These are phyloP conservation scores for Oryzias celebensis DNA, from an alignment of 2,113 vertebrate species.

Conservation along the genomic window DNA sequence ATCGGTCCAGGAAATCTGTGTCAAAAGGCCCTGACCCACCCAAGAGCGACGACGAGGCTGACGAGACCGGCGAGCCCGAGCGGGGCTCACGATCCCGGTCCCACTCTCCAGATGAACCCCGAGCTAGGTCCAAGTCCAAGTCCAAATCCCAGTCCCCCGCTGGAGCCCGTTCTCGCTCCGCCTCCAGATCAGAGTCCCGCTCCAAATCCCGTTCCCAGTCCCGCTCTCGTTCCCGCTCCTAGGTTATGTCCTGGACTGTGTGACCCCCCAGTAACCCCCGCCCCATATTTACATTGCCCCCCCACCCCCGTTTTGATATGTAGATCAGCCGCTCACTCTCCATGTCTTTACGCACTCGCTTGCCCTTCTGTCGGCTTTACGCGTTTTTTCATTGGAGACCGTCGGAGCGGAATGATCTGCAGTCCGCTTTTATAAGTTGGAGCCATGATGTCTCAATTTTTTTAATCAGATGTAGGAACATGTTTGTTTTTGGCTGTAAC, in stretches of 20 bases:
- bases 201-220: constrained; percentile 61
- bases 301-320: constrained; percentile 58
- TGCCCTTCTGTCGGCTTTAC: constrained; percentile 40
- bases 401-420: constrained; percentile 52
- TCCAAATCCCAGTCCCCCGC: constrained; percentile 65
- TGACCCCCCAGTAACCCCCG: constrained; percentile 15
- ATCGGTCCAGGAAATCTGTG: constrained; percentile 68
- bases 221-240: constrained; percentile 60
- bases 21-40: constrained; percentile 65
- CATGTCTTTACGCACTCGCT: constrained; percentile 48
- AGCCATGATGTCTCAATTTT: constrained; percentile 51
- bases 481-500: constrained; percentile 33
- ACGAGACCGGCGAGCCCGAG: constrained; percentile 22
- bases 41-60: constrained; percentile 58
- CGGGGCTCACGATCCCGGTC: constrained; percentile 20
- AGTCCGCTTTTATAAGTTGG: constrained; percentile 62
- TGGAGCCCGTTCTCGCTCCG: constrained; percentile 64
- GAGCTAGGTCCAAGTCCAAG: constrained; percentile 6
- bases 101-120: constrained; percentile 10
- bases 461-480: constrained; percentile 52
- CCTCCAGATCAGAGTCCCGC: constrained; percentile 52
- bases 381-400: constrained; percentile 46
- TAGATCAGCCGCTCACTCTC: constrained; percentile 41
- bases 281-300: constrained; percentile 38
- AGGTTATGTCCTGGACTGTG: constrained; percentile 50